A percentile compares a stretch with the other conserved stretches of the same genome.
Conservation (phyloP, 2,113 vertebrate genomes). For the Loxodonta africana region DNA sequence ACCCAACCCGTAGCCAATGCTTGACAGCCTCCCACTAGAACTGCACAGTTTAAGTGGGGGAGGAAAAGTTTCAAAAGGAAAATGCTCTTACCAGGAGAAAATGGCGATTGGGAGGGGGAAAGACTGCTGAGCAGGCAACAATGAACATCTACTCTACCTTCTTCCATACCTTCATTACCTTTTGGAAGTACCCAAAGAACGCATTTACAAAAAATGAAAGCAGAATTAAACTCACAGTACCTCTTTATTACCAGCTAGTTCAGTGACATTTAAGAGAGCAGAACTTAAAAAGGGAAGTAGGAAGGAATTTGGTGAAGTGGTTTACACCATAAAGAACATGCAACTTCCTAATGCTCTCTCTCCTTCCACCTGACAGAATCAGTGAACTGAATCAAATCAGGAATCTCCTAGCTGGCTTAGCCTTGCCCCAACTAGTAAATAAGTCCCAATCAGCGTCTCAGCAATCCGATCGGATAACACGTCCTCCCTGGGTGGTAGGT, state of each 20-base stretch:
- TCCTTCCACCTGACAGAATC: not conserved
- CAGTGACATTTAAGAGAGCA: not conserved
- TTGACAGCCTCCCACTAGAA: not conserved
- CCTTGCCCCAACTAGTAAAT: not conserved
- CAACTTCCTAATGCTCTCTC: not conserved
- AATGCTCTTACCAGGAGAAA: not conserved
- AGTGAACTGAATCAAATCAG: no score
- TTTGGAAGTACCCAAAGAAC: not conserved
- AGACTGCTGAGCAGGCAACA: not conserved
- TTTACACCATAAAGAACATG: not conserved
- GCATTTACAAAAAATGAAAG: not conserved
- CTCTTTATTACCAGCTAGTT: not conserved
- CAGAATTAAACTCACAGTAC: not conserved
- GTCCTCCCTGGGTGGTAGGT: not conserved
- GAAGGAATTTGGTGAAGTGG: not conserved
- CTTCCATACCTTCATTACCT: not conserved
- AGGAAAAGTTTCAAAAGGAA: not conserved
- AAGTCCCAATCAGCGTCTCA: not conserved
- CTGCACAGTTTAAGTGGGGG: not conserved
- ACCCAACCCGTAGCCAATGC: not conserved
- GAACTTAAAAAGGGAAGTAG: not conserved
- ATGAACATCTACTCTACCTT: not conserved
- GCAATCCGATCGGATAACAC: not conserved
- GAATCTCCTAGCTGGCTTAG: no score
- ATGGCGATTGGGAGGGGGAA: not conserved